These are phyloP conservation scores for Xiphophorus hellerii DNA, from an alignment of 2,113 vertebrate species.

Conservation along the genomic window DNA sequence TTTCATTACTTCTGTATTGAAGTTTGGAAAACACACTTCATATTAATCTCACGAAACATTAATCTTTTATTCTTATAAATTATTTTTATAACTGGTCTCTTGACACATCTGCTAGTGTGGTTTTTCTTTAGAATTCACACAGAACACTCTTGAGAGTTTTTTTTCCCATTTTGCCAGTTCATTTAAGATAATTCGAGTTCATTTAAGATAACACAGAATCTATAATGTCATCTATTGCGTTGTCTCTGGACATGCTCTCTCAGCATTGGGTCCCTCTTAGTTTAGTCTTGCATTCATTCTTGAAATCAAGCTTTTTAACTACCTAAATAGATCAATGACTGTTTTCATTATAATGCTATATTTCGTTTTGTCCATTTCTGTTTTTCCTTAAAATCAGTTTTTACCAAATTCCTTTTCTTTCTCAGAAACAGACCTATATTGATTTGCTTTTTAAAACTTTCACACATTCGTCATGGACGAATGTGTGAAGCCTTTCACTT, in stretches of 20 bases:
- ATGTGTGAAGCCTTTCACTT: not conserved
- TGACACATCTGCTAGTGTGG: not conserved
- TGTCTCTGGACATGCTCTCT: no score
- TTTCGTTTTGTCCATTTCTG: constrained; percentile 3
- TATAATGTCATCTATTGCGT: no score
- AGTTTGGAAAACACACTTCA: not conserved
- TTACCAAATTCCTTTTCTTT: not conserved
- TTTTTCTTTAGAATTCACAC: not conserved
- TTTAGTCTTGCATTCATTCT: not conserved
- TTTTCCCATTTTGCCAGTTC: no score
- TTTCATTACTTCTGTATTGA: not conserved
- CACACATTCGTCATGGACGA: constrained; percentile 5
- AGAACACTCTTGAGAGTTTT: not conserved
- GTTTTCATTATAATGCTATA: constrained; percentile 24
- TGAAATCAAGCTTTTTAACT: constrained; percentile 35
- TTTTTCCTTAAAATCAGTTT: not conserved
- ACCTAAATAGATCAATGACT: constrained; percentile 18
- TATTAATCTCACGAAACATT: not conserved
- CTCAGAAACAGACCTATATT: not conserved
- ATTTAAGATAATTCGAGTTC: no score
- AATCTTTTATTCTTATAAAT: not conserved
- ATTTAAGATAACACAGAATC: no score
- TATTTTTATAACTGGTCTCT: not conserved
- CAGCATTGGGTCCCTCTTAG: not conserved
- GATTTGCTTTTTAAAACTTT: not conserved